phyloP scores from a whole-genome alignment of 2,797 vertebrate species.

The Chaetophractus vellerosus region DNA sequence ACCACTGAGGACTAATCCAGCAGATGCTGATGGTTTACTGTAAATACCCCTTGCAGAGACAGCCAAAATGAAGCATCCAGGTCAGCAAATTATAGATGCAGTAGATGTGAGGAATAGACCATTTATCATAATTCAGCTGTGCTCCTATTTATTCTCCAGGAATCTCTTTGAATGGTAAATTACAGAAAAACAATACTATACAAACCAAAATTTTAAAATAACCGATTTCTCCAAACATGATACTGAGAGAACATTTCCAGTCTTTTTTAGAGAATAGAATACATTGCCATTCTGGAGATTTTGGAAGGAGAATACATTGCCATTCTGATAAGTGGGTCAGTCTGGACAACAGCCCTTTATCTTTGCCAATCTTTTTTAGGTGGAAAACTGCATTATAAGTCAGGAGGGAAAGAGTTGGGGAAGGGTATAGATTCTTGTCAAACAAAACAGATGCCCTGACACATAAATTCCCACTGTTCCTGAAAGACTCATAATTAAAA shows the following conservation, averaged over 20 bases:
- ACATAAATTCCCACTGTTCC: conserved; percentile 83
- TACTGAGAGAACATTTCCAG: background rate
- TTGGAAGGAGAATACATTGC: background rate
- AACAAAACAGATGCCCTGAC: conserved; percentile 81
- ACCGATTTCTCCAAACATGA: conserved; percentile 21
- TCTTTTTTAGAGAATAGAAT: background rate
- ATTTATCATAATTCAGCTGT: conserved; percentile 68
- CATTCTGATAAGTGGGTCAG: background rate
- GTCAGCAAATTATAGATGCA: conserved; percentile 64
- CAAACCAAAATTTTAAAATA: conserved; percentile 49
- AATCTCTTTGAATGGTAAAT: conserved; percentile 73
- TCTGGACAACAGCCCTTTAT: background rate
- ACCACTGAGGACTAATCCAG: conserved; percentile 31
- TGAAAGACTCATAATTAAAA: conserved; percentile 87
- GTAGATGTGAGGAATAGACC: conserved; percentile 37
- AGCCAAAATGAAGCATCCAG: conserved; percentile 63
- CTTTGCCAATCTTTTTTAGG: conserved; percentile 15
- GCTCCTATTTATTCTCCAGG: conserved; percentile 52
- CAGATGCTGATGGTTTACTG: conserved; percentile 2
- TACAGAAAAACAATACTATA: conserved; percentile 61
- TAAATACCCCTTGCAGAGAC: conserved; percentile 45
- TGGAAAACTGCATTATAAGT: conserved; percentile 68
- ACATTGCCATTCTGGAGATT: background rate
- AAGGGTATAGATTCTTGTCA: conserved; percentile 85
- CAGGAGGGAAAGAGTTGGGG: conserved; percentile 72